phyloP scores from a whole-genome alignment of 2,797 vertebrate species.

The Pantherophis alleghaniensis region DNA sequence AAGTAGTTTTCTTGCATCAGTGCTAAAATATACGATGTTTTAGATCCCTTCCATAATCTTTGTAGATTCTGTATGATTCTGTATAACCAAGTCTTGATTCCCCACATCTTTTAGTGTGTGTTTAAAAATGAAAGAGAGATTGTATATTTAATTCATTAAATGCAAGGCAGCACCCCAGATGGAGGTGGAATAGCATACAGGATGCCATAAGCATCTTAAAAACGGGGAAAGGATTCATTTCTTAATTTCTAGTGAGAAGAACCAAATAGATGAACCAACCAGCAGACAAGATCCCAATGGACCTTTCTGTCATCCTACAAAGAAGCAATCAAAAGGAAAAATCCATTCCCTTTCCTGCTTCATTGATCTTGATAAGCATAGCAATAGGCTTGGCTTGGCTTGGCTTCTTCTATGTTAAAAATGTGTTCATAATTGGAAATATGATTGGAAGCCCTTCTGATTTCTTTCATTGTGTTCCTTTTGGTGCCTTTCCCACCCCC shows the following conservation, averaged over 20 bases:
- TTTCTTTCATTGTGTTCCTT: slow-evolving; percentile 34
- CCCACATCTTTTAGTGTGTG: not conserved
- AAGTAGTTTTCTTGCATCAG: not conserved
- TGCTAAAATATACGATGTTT: not conserved
- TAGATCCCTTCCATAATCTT: not conserved
- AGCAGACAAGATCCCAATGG: slow-evolving; percentile 4
- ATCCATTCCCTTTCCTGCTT: not conserved
- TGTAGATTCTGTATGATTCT: not conserved
- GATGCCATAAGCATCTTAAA: not conserved
- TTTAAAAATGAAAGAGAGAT: not conserved
- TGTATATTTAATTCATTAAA: not conserved
- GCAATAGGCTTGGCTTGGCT: not conserved
- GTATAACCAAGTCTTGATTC: not conserved
- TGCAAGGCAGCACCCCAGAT: not conserved
- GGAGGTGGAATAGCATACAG: not conserved
- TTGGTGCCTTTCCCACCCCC: slow-evolving; percentile 7
- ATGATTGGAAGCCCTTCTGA: slow-evolving; percentile 32
- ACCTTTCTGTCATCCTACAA: slow-evolving; percentile 20
- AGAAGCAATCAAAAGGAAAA: slow-evolving; percentile 19
- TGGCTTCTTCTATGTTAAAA: slow-evolving; percentile 33
- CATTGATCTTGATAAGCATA: slow-evolving; percentile 5
- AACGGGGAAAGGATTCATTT: not conserved
- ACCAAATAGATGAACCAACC: not conserved
- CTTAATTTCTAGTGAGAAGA: not conserved
- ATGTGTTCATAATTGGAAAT: not conserved